Base-by-base conservation (phyloP, 2,888 invertebrate species). In the Tineola bisselliella region DNA sequence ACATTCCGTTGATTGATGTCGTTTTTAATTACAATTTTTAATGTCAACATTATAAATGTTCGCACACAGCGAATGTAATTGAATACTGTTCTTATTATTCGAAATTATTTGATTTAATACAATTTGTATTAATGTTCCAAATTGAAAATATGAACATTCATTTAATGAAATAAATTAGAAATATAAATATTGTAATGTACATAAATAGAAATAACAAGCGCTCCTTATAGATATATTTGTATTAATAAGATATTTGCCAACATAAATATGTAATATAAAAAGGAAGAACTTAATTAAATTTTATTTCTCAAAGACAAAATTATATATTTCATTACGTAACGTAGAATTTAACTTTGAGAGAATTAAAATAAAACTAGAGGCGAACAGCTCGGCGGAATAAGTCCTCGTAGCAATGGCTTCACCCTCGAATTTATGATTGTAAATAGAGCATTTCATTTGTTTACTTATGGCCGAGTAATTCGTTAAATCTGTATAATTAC, bases 391-490 rank as follows among this genome's bases (percentile, higher is more conserved):
- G 48, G 48, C 48, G 48, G 48, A 13, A 48, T 38, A 48, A 48
- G 48, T 48, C 60, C 44, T 57, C 58, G 62, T 62, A 62, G 63
- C 62, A 62, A 44, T 30, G 59, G 48, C 30, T 44, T 48, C 52
- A 18, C 44, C 58, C 38, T 44, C 61, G 13, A 79, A 84, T 84
- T 84, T 81, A 84, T 84, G 84, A 82, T 83, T 81, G 81, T 82
- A 82, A 84, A 84, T 84, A 83, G 80, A 77, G 72, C 77, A 77
- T 82, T 78, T 74, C 75, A 77, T 79, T 79, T 84, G 83, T 84
- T 86, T 84, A 84, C 83, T 84, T 84, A 84, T 84, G 83, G 81
- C 76, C 81, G 79, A 86, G 84, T 84, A 87, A 87, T 87, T 87
- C 87, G 74, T 65, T 67, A 79, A 87, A 86, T 86, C 87, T 79